Base-by-base conservation (phyloP, 2,888 invertebrate species). In the Standfussiana lucernea region DNA sequence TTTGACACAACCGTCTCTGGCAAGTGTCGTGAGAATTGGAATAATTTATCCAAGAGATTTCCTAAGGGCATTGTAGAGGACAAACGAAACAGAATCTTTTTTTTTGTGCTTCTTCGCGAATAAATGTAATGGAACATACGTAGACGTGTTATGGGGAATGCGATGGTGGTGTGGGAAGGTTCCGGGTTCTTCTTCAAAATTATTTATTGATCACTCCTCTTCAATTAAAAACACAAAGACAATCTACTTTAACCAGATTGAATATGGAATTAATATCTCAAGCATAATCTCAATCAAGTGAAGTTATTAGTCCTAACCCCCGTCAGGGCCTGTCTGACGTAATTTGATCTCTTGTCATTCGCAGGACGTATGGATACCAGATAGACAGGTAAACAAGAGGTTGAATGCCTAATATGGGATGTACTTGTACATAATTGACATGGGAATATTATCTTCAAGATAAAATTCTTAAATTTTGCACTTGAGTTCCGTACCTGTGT, bases 41-140 rank as follows among this genome's bases (percentile, higher is more conserved):
- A 95, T 95, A 94, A 95, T 95, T 95, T 94, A 95, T 95, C 92
- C 90, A 89, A 92, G 91, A 94, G 94, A 95, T 95, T 95, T 95
- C 94, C 94, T 94, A 83, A 83, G 87, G 92, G 94, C 82, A 79
- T 77, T 64, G 83, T 86, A 79, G 87, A 89, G 89, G 90, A 92
- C 93, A 91, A 92, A 92, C 91, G 90, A 91, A 91, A 92, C 92
- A 90, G 89, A 89, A 89, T 75, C 77, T 67, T 80, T 85, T 88
- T 79, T 80, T 64, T 71, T 50, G 64, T 62, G 64, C 28, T 56
- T 32, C 64, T 71, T 76, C 72, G 64, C 68, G 81, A 84, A 86
- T 85, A 84, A 87, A 86, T 82, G 86, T 80, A 76, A 79, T 76
- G 37, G 75, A 70, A 75, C 80, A 86, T 84, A 82, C 70, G 81